Evolutionary conservation across 2,113 vertebrate genomes (phyloP).

Genomic region (Propithecus coquereli): DNA sequence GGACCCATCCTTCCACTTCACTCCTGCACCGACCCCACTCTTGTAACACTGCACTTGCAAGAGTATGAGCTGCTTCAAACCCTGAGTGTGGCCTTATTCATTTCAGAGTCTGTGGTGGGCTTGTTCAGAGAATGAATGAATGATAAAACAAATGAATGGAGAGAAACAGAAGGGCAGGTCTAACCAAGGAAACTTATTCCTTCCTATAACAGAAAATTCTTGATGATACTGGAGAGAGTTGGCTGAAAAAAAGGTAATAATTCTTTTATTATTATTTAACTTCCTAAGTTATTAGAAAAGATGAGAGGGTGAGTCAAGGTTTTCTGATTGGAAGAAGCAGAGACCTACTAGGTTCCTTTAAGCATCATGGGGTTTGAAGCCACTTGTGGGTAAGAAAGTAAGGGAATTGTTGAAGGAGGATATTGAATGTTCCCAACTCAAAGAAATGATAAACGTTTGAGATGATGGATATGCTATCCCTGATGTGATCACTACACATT

Average conservation of each 20-base stretch:
- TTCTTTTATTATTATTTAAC: not conserved
- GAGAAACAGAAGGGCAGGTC: not conserved
- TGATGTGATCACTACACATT: too few species aligned
- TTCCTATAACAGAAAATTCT: slow-evolving; percentile 3
- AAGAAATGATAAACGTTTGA: too few species aligned
- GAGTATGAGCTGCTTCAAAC: not conserved
- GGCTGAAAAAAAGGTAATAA: not conserved
- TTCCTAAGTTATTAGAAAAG: not conserved
- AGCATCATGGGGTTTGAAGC: not conserved
- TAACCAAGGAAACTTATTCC: not conserved
- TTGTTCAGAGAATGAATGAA: not conserved
- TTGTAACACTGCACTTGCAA: not conserved
- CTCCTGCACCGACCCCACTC: not conserved
- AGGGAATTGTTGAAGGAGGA: not conserved
- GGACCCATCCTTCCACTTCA: not conserved
- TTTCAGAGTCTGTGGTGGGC: not conserved
- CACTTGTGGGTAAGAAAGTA: not conserved
- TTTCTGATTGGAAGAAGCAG: not conserved
- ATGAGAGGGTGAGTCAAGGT: not conserved
- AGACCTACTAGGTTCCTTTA: not conserved
- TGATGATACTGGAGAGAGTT: not conserved
- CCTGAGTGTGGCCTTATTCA: not conserved
- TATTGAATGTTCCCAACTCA: too few species aligned
- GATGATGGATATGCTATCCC: too few species aligned
- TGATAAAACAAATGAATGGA: not conserved